A percentile compares a stretch with the other conserved stretches of the same genome.
phyloP scores from a whole-genome alignment of 2,888 invertebrate species.

The Cacoxenus indagator region DNA sequence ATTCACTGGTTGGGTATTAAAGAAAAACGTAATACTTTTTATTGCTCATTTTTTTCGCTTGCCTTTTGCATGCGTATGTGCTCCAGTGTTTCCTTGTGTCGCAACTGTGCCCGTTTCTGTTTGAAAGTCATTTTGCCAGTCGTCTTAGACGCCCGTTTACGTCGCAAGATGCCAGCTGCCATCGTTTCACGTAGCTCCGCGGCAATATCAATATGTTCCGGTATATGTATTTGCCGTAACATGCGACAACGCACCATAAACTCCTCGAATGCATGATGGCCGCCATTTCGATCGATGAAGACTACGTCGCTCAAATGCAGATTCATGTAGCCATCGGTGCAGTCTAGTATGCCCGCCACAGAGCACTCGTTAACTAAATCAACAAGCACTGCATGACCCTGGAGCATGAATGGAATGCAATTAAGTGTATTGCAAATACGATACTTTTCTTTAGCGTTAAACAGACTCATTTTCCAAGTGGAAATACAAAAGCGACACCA shows the following conservation, averaged over 20 bases:
- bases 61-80: conserved; percentile 47
- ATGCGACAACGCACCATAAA: conserved; percentile 65
- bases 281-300: conserved; percentile 66
- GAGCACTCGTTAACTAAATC: conserved; percentile 68
- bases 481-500: too few species aligned
- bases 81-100: conserved; percentile 60
- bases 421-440: conserved; percentile 62
- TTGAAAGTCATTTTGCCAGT: conserved; percentile 57
- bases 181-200: conserved; percentile 49
- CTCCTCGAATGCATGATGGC: conserved; percentile 65
- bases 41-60: not conserved
- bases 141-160: conserved; percentile 23
- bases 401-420: conserved; percentile 60
- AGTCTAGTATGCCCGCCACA: conserved; percentile 64
- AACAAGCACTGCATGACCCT: conserved; percentile 63
- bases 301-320: conserved; percentile 62
- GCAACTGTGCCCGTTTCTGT: conserved; percentile 53
- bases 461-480: conserved; percentile 39
- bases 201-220: conserved; percentile 51
- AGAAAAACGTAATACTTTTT: not conserved
- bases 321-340: conserved; percentile 68
- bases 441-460: conserved; percentile 61
- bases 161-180: conserved; percentile 42
- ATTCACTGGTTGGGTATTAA: conserved; percentile 15
- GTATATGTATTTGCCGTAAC: conserved; percentile 67